These are phyloP conservation scores for Trichechus manatus DNA, from an alignment of 2,113 vertebrate species.

Conservation along the genomic window DNA sequence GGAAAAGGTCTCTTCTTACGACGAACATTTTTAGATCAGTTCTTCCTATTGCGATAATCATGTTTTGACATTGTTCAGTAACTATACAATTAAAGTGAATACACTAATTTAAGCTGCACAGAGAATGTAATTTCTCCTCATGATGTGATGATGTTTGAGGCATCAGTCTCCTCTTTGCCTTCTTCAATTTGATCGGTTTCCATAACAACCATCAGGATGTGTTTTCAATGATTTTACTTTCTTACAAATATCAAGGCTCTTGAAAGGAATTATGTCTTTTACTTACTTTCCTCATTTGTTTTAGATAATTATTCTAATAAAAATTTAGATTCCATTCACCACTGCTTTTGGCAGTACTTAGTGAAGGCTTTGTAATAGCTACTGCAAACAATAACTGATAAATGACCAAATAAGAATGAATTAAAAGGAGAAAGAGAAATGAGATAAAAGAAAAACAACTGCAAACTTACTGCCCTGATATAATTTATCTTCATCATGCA, in stretches of 20 bases:
- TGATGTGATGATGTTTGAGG: conserved; percentile 67
- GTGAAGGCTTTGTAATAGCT: conserved; percentile 35
- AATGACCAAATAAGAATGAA: conserved; percentile 46
- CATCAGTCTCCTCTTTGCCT: conserved; percentile 32
- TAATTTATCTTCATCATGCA: conserved; percentile 52
- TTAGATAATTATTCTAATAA: conserved; percentile 65
- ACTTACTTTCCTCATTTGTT: conserved; percentile 61
- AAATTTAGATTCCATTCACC: conserved; percentile 59
- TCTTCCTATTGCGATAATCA: conserved; percentile 66
- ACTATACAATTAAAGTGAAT: conserved; percentile 78
- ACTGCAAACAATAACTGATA: conserved; percentile 16
- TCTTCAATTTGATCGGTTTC: conserved; percentile 70
- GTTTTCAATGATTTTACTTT: conserved; percentile 68
- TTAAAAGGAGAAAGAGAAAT: conserved; percentile 50
- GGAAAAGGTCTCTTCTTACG: not conserved
- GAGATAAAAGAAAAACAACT: not conserved
- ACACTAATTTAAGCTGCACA: conserved; percentile 23
- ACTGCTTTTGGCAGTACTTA: conserved; percentile 35
- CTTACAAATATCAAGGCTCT: conserved; percentile 67
- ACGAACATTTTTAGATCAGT: conserved; percentile 67
- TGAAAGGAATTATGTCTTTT: conserved; percentile 52
- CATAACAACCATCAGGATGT: conserved; percentile 71
- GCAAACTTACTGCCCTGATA: not conserved
- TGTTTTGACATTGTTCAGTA: conserved; percentile 76
- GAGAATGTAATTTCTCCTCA: conserved; percentile 67